phyloP scores from a whole-genome alignment of 2,113 vertebrate species.

The Aleadryas rufinucha region DNA sequence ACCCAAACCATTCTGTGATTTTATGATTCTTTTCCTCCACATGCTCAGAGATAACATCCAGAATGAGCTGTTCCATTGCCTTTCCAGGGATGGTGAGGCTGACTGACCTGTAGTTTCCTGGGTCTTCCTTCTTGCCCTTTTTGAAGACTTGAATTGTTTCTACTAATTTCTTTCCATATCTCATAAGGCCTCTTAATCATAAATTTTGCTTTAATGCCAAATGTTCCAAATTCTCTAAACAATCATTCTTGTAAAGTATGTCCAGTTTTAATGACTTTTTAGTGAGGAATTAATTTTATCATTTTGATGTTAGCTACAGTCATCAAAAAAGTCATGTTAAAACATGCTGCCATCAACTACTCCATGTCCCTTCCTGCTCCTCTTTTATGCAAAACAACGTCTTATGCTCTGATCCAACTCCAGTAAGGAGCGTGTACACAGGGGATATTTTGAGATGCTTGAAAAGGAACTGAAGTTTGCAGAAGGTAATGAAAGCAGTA shows the following conservation, averaged over 20 bases:
- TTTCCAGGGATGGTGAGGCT: background rate
- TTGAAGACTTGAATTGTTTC: background rate
- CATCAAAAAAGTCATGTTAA: background rate
- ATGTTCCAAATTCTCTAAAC: background rate
- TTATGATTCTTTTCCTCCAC: background rate
- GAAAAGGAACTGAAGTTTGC: background rate
- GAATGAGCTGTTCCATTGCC: background rate
- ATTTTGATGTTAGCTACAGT: background rate
- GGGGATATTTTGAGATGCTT: background rate
- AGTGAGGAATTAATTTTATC: background rate
- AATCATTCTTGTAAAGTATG: background rate
- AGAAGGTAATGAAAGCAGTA: background rate
- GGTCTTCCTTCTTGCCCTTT: background rate
- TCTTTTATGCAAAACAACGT: background rate
- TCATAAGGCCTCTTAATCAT: background rate
- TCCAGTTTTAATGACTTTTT: background rate
- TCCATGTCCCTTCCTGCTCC: background rate
- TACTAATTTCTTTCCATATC: background rate
- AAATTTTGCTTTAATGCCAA: background rate
- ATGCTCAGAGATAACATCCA: background rate
- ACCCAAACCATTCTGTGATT: background rate
- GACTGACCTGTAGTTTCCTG: background rate
- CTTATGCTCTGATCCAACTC: background rate
- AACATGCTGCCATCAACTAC: background rate
- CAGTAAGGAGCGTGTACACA: background rate